Base-by-base conservation (phyloP, 1,140 invertebrate species). In the Cyclargus thomasi region DNA sequence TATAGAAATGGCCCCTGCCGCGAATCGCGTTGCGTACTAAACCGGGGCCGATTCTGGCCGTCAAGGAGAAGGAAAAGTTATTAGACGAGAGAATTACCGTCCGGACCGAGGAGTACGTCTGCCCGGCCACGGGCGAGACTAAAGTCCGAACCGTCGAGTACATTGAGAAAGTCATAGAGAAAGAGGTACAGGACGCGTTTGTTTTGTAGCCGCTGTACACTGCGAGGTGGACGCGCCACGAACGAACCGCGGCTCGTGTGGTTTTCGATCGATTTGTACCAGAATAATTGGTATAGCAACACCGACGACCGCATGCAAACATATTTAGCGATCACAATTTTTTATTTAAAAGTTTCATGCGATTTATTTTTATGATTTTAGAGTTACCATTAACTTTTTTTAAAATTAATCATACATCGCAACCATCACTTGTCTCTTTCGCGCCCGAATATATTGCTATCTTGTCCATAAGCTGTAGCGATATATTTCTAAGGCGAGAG, bases 91-190 rank as follows among this genome's bases (percentile, higher is more conserved):
- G 95, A 90, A 94, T 97, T 75, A 96, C 95, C 74, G 92, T 94
- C 69, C 94, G 95, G 88, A 97, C 96, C 66, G 96, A 97, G 91
- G 96, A 97, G 89, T 96, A 95, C 91, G 88, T 96, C 76, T 96
- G 97, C 90, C 95, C 96, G 77, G 91, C 93, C 71, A 96, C 96
- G 70, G 96, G 96, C 77, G 95, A 95, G 88, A 93, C 93, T 85
- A 95, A 95, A 91, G 94, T 98, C 75, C 93, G 96, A 92, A 98
- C 97, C 67, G 93, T 97, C 86, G 96, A 97, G 93, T 96, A 97
- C 92, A 95, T 97, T 92, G 96, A 98, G 93, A 97, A 97, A 93
- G 94, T 97, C 88, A 96, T 98, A 91, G 96, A 98, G 91, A 96
- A 95, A 93, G 96, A 98, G 96, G 96, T 97, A 96, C 88, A 88